These are phyloP conservation scores for Zosterops japonicus DNA, from an alignment of 2,113 vertebrate genomes.

Conservation along the genomic window DNA sequence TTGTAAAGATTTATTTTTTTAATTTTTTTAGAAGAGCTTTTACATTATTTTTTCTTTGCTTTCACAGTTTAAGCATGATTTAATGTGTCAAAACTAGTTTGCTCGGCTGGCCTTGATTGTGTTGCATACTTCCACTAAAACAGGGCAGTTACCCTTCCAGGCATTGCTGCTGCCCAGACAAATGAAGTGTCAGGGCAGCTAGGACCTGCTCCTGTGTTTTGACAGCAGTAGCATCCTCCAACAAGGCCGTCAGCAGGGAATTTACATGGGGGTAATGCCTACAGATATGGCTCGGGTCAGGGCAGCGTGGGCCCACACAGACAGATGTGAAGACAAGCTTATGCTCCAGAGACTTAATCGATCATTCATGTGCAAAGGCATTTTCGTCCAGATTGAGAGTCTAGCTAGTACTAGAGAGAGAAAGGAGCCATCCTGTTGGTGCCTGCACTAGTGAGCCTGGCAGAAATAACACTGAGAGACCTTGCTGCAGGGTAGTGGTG, in stretches of 20 bases:
- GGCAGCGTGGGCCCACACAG: background rate
- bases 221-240: slow-evolving; percentile 60
- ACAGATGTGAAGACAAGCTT: background rate
- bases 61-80: slow-evolving; percentile 79
- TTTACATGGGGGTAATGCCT: background rate
- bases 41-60: slow-evolving; percentile 70
- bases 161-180: slow-evolving; percentile 54
- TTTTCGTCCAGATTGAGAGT: background rate
- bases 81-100: slow-evolving; percentile 81
- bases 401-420: background rate
- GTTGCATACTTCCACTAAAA: slow-evolving; percentile 73
- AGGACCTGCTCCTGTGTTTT: slow-evolving; percentile 51
- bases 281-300: background rate
- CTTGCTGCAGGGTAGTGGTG: background rate
- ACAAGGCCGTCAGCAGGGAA: background rate
- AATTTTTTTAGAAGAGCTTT: slow-evolving; percentile 29
- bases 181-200: slow-evolving; percentile 67
- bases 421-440: background rate
- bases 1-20: slow-evolving; percentile 2
- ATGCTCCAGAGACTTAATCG: background rate
- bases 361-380: slow-evolving; percentile 1
- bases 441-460: background rate
- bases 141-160: slow-evolving; percentile 56
- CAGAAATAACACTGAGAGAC: background rate
- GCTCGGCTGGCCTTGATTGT: slow-evolving; percentile 74